Evolutionary conservation across 2,888 invertebrate species (phyloP).

Genomic region (Harpalus rubripes): DNA sequence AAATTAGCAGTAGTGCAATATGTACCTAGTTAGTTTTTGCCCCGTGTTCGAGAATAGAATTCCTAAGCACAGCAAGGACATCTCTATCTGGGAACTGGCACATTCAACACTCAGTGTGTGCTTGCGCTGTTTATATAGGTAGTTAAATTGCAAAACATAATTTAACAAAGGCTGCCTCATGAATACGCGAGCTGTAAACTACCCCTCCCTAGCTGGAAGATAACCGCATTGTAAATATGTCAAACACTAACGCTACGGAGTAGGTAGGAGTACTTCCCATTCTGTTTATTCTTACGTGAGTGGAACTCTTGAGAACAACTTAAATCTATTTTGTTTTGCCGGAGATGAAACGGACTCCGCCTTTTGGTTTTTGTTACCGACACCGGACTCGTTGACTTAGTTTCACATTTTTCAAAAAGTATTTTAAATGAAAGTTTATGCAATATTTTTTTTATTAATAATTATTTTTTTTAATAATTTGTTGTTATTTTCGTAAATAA

Average conservation of each 20-base stretch:
- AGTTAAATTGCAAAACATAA: slow-evolving; percentile 61
- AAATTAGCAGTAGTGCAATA: slow-evolving; percentile 13
- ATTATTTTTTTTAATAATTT: too few species aligned
- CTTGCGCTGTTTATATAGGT: slow-evolving; percentile 49
- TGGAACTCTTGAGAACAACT: background rate
- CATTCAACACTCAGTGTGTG: background rate
- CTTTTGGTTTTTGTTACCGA: background rate
- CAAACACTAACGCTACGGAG: slow-evolving; percentile 15
- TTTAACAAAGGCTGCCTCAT: slow-evolving; percentile 58
- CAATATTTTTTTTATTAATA: too few species aligned
- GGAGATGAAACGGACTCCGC: background rate
- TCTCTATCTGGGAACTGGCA: slow-evolving; percentile 9
- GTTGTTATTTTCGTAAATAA: too few species aligned
- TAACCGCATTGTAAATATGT: slow-evolving; percentile 59
- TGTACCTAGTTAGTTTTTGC: slow-evolving; percentile 14
- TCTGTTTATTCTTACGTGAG: slow-evolving; percentile 37
- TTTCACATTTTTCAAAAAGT: too few species aligned
- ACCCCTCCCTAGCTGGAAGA: slow-evolving; percentile 15
- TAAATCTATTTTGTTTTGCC: slow-evolving; percentile 29
- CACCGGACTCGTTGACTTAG: too few species aligned
- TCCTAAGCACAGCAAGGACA: background rate
- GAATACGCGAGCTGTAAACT: slow-evolving; percentile 59
- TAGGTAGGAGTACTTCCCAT: background rate
- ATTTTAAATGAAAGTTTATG: too few species aligned
- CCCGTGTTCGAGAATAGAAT: slow-evolving; percentile 16